These are phyloP conservation scores for Meganola albula DNA, from an alignment of 2,888 invertebrate genomes.

Conservation along the genomic window DNA sequence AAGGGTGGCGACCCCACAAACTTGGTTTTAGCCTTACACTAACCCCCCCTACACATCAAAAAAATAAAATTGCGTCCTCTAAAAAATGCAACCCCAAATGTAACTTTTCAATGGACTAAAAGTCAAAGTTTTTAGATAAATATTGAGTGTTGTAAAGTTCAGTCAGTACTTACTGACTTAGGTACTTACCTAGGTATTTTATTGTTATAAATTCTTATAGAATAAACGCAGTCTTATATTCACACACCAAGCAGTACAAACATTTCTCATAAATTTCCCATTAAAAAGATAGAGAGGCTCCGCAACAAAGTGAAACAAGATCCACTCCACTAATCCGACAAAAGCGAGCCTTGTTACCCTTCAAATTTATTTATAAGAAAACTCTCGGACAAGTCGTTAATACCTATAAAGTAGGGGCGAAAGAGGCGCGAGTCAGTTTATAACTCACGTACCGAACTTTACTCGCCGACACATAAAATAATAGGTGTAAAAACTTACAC, in stretches of 20 bases:
- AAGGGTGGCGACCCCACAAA: too few relatives aligned
- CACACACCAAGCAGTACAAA: constrained; percentile 39
- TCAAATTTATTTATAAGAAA: constrained; percentile 79
- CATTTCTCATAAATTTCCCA: constrained; percentile 57
- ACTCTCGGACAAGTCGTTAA: constrained; percentile 79
- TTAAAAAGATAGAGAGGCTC: constrained; percentile 66
- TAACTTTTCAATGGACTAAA: too few relatives aligned
- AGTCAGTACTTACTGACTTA: too few relatives aligned
- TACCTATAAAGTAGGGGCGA: constrained; percentile 79
- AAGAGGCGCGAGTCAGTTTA: constrained; percentile 77
- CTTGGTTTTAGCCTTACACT: too few relatives aligned
- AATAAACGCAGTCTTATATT: constrained; percentile 25
- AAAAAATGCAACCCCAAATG: too few relatives aligned
- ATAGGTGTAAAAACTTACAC: constrained; percentile 79
- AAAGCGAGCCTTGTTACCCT: constrained; percentile 78
- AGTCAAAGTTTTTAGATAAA: too few relatives aligned
- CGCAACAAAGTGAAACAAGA: constrained; percentile 77
- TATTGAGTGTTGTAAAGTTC: too few relatives aligned
- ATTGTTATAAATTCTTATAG: too few relatives aligned
- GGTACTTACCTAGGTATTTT: constrained; percentile 10
- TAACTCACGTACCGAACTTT: constrained; percentile 79
- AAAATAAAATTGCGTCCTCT: too few relatives aligned
- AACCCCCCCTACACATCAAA: too few relatives aligned
- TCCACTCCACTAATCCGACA: constrained; percentile 78
- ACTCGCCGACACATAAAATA: constrained; percentile 78